These are phyloP conservation scores for Phoenoteleia sp. DNA, from an alignment of 2,888 invertebrate species.

Conservation along the genomic window DNA sequence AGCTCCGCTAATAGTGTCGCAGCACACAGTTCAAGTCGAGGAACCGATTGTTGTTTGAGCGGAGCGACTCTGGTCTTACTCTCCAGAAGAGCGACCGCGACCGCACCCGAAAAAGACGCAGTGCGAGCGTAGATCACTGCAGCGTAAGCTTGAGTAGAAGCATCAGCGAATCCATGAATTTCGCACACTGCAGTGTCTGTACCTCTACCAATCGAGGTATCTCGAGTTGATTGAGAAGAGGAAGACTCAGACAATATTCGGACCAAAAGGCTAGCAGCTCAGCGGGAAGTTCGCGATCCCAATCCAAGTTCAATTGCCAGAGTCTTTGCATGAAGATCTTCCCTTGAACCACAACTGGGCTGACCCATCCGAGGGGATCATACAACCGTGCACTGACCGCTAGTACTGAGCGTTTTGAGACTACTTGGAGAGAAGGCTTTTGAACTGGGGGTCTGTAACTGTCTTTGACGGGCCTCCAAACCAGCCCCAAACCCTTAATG, in stretches of 20 bases:
- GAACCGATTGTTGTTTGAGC: not conserved
- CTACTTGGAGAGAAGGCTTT: no score
- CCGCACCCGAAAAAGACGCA: not conserved
- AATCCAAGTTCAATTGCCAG: not conserved
- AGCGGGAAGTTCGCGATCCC: not conserved
- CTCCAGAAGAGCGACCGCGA: not conserved
- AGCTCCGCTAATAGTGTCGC: not conserved
- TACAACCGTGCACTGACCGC: no score
- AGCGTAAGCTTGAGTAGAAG: slow-evolving; percentile 37
- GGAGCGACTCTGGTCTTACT: not conserved
- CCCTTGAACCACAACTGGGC: no score
- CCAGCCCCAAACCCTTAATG: no score
- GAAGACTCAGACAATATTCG: not conserved
- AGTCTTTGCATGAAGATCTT: slow-evolving; percentile 24
- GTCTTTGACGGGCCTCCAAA: no score
- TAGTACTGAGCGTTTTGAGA: no score
- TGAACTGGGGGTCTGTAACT: no score
- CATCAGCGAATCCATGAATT: no score
- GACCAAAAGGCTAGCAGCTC: not conserved
- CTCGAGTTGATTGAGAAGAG: not conserved
- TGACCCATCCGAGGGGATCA: no score
- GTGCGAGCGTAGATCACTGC: not conserved
- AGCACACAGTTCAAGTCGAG: slow-evolving; percentile 1
- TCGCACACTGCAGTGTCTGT: slow-evolving; percentile 36
- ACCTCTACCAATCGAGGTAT: slow-evolving; percentile 16